A percentile compares a stretch with the other conserved stretches of the same genome.
Evolutionary conservation across 2,888 invertebrate species (phyloP).

Genomic region (Drosophila antonietae): DNA sequence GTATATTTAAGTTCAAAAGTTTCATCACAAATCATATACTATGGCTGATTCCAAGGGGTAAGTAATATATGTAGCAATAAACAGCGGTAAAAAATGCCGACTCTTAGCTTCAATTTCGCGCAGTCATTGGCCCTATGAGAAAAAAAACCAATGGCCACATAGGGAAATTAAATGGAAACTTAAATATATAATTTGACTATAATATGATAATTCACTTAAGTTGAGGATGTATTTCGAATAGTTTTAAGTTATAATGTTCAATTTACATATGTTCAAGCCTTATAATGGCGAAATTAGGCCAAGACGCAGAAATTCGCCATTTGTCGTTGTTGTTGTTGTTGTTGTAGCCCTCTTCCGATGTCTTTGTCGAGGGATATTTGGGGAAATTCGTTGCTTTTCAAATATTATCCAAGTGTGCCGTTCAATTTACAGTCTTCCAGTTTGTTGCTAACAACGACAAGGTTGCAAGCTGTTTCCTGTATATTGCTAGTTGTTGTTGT

Average conservation of each 20-base stretch:
- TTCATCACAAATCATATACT: slow-evolving; percentile 52
- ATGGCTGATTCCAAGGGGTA: slow-evolving; percentile 85
- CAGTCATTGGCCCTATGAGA: slow-evolving; percentile 72
- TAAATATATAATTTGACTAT: slow-evolving; percentile 1
- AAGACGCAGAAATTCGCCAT: slow-evolving; percentile 68
- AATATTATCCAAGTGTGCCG: slow-evolving; percentile 25
- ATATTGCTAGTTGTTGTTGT: slow-evolving; percentile 4
- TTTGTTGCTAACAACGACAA: slow-evolving; percentile 8
- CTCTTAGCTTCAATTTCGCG: slow-evolving; percentile 80
- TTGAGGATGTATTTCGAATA: neutral
- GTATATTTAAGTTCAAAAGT: slow-evolving; percentile 69
- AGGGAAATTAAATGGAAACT: slow-evolving; percentile 42
- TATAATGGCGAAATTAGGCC: slow-evolving; percentile 58
- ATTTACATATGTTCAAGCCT: neutral
- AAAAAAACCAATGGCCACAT: slow-evolving; percentile 66
- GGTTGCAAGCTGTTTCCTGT: slow-evolving; percentile 1
- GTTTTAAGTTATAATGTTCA: neutral
- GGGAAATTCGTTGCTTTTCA: slow-evolving; percentile 8
- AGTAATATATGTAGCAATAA: slow-evolving; percentile 61
- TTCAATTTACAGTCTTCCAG: neutral
- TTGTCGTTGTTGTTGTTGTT: slow-evolving; percentile 52
- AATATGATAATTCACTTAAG: neutral
- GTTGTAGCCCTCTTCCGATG: slow-evolving; percentile 37
- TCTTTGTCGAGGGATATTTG: slow-evolving; percentile 40
- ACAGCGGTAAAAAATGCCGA: slow-evolving; percentile 65